Conservation (phyloP, 2,113 vertebrate species). For the Nymphicus hollandicus region DNA sequence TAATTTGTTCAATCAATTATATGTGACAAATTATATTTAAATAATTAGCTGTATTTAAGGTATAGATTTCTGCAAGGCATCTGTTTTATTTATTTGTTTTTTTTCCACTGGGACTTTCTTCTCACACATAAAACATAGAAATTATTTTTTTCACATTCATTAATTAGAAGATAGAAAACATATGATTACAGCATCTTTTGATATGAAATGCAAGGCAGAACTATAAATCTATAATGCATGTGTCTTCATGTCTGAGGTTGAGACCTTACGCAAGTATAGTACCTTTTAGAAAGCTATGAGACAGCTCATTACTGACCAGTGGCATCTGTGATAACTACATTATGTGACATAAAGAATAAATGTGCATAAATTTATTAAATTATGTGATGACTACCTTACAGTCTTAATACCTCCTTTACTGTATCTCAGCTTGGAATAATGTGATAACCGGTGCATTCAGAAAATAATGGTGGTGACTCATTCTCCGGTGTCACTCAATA, state of each 20-base stretch:
- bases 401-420: background rate
- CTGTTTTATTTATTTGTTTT: background rate
- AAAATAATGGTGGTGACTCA: background rate
- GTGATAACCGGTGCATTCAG: background rate
- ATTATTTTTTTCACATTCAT: background rate
- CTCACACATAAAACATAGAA: background rate
- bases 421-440: background rate
- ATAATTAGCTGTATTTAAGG: background rate
- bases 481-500: background rate
- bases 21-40: background rate
- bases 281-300: background rate
- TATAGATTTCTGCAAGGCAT: background rate
- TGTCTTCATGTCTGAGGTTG: background rate
- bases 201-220: background rate
- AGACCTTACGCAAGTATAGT: background rate
- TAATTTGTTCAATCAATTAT: background rate
- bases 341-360: background rate
- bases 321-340: background rate
- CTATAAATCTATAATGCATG: background rate
- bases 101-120: background rate
- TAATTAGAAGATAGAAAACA: background rate
- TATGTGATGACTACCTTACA: background rate
- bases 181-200: background rate
- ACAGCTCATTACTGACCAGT: background rate
- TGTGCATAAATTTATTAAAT: slow-evolving; percentile 3